Base-by-base conservation (phyloP, 2,113 vertebrate species). In the Macroglossus sobrinus region DNA sequence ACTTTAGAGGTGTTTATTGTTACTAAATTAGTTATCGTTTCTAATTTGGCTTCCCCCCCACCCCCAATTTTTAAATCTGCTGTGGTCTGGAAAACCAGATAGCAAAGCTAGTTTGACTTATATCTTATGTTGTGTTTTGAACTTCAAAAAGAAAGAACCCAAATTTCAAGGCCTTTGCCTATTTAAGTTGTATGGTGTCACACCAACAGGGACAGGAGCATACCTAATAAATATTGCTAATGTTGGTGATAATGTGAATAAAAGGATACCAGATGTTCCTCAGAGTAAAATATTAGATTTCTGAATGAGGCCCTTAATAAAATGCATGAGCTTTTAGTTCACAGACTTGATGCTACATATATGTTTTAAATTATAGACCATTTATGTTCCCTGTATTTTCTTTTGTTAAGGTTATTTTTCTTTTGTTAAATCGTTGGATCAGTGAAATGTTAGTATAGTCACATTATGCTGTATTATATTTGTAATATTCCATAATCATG, bases 11-110 rank as follows among this genome's bases (percentile, higher is more conserved):
- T 84, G 33, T 61, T 79, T 43, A 8, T 69, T 80, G 57, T 45
- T 94, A 45, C 68, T 64, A 61, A 40, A 50, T 93, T 87, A 81
- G 22, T 85, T 88, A 79, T 57, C 84, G 26, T 94, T 96, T 94
- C 47, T 92, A 89, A 71, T 61, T 9, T 66, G 55, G 74, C 15
- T 69, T 88, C 57, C 21, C 4, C 21, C 21, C 21, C 3, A 79
- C 82, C 82, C 89, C 69, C 55, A 82, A 1, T 88, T 95, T 95
- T 97, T 92, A 78, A 96, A 82, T 79, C 35, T 94, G 5, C 55
- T 71, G 19, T 90, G 55, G 55, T 2, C 47, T 87, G 35, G 69
- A 50, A 74, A 92, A 59, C 57, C 35, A 75, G 43, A 50, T 89
- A 82, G 35, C 7, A 85, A 93, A 95, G 59, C 66, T 87, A 26